phyloP scores from a whole-genome alignment of 2,113 vertebrate genomes.

The Nesoenas mayeri region DNA sequence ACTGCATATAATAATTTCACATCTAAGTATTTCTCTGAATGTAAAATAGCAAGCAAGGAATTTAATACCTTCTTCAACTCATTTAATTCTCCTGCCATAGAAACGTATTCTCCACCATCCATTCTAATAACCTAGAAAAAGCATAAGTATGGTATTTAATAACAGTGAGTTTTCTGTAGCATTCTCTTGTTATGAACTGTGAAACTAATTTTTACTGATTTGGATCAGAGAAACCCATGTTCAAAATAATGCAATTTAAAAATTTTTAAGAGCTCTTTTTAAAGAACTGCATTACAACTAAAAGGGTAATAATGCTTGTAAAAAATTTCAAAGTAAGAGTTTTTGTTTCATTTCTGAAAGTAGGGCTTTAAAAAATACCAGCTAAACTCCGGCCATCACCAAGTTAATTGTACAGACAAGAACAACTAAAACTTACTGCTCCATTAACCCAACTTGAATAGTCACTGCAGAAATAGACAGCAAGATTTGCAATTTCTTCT shows the following conservation, averaged over 20 bases:
- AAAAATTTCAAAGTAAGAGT: neutral
- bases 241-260: neutral
- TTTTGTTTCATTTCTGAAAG: neutral
- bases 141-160: neutral
- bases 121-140: slow-evolving; percentile 86
- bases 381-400: neutral
- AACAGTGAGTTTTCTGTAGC: neutral
- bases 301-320: neutral
- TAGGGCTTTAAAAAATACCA: neutral
- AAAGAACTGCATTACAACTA: neutral
- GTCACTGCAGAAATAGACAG: slow-evolving; percentile 89
- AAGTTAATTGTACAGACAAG: neutral
- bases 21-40: neutral
- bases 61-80: slow-evolving; percentile 78
- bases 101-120: slow-evolving; percentile 91
- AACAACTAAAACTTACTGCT: slow-evolving; percentile 80
- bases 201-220: neutral
- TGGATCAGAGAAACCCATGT: neutral
- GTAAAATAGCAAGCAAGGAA: slow-evolving; percentile 1
- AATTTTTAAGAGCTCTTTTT: neutral
- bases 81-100: slow-evolving; percentile 93
- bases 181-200: neutral
- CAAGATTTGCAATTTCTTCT: slow-evolving; percentile 91
- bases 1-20: neutral
- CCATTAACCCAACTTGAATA: slow-evolving; percentile 94